These are phyloP conservation scores for Cotesia congregata DNA, from an alignment of 2,888 invertebrate species.

Conservation along the genomic window DNA sequence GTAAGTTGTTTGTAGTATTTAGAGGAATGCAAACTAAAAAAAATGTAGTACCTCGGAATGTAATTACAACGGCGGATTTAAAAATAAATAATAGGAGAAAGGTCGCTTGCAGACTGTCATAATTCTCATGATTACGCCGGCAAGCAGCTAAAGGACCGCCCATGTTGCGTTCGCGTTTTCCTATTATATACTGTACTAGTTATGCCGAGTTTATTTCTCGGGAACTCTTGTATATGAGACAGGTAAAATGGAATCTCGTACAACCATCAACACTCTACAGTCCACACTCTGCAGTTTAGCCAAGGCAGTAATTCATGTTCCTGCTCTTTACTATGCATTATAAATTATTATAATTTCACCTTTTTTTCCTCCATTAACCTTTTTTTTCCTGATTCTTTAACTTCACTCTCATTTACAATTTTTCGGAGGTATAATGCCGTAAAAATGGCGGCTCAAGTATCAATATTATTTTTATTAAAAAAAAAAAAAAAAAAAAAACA, in stretches of 20 bases:
- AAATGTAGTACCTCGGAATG: background rate
- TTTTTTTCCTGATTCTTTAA: background rate
- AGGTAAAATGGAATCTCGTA: background rate
- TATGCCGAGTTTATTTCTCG: background rate
- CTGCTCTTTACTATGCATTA: background rate
- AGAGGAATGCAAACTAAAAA: background rate
- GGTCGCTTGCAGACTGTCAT: background rate
- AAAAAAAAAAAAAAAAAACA: conserved; percentile 10
- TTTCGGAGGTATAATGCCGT: no score
- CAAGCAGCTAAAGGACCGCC: background rate
- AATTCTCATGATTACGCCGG: background rate
- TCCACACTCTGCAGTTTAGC: background rate
- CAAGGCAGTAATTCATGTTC: background rate
- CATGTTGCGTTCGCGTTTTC: background rate
- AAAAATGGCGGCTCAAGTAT: no score
- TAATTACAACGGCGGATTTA: background rate
- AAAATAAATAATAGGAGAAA: background rate
- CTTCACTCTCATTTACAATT: no score
- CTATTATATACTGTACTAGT: background rate
- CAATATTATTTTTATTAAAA: background rate
- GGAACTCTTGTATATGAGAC: background rate
- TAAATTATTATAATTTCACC: background rate
- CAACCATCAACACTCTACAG: background rate
- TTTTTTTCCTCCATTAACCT: background rate
- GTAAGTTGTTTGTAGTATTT: no score